Conservation (phyloP, 2,113 vertebrate genomes). For the Orientallactaga bullata region DNA sequence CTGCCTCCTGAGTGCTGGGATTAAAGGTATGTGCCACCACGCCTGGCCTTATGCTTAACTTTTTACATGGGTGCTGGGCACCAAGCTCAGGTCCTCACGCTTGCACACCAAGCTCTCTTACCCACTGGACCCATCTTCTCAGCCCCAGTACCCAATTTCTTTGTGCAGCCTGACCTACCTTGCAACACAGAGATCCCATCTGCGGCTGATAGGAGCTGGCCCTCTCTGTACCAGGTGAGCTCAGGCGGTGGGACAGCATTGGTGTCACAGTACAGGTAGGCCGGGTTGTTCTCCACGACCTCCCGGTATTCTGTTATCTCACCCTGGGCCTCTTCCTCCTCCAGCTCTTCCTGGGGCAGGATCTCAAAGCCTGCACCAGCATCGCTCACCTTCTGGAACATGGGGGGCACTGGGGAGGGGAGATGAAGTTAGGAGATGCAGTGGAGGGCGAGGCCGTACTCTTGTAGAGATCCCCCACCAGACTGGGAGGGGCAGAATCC, state of each 20-base stretch:
- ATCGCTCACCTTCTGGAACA: constrained; percentile 90
- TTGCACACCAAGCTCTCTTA: too few relatives aligned
- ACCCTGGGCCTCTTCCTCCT: constrained; percentile 86
- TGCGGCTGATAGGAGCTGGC: constrained; percentile 85
- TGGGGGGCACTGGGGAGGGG: constrained; percentile 90
- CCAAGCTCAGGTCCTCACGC: too few relatives aligned
- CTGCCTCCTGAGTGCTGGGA: too few relatives aligned
- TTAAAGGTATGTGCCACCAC: too few relatives aligned
- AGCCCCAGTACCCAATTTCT: neutral
- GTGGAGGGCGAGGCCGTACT: neutral
- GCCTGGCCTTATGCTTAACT: too few relatives aligned
- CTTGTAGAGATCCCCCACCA: fast-evolving
- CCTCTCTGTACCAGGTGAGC: constrained; percentile 92
- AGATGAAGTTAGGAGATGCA: neutral
- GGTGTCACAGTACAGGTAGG: constrained; percentile 92
- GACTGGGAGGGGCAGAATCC: fast-evolving
- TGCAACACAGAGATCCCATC: constrained; percentile 88
- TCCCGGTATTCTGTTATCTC: constrained; percentile 89
- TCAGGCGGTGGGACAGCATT: constrained; percentile 89
- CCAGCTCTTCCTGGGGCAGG: constrained; percentile 74
- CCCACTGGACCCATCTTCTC: too few relatives aligned
- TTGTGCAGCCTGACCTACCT: constrained; percentile 83
- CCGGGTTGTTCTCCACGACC: constrained; percentile 88
- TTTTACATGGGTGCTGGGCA: too few relatives aligned
- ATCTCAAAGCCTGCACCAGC: constrained; percentile 86